These are phyloP conservation scores for Carcinoscorpius rotundicauda DNA, from an alignment of 1,140 invertebrate genomes.

Conservation along the genomic window DNA sequence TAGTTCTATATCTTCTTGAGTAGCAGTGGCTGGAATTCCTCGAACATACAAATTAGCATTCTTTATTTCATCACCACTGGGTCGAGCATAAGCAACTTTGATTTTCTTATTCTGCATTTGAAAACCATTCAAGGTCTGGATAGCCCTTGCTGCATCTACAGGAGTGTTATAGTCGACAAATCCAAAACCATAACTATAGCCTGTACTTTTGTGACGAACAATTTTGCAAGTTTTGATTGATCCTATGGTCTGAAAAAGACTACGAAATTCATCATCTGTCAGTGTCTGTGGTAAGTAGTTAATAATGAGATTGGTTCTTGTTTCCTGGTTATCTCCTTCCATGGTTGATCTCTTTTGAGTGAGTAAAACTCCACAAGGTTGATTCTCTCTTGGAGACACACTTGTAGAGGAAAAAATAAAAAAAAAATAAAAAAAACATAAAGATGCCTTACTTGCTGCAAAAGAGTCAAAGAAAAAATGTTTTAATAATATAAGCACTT, in stretches of 20 bases:
- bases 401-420: too few species aligned
- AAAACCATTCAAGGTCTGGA: slow-evolving; percentile 72
- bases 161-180: slow-evolving; percentile 83
- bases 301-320: slow-evolving; percentile 69
- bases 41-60: slow-evolving; percentile 90
- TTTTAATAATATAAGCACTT: too few species aligned
- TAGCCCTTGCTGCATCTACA: slow-evolving; percentile 73
- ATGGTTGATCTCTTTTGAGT: too few species aligned
- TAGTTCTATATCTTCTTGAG: slow-evolving; percentile 73
- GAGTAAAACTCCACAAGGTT: too few species aligned
- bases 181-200: slow-evolving; percentile 91
- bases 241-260: slow-evolving; percentile 74
- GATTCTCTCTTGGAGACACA: too few species aligned
- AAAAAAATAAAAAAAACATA: too few species aligned
- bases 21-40: slow-evolving; percentile 65
- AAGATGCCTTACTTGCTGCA: too few species aligned
- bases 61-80: slow-evolving; percentile 82
- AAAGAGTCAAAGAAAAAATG: too few species aligned
- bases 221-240: slow-evolving; percentile 78
- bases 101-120: slow-evolving; percentile 72
- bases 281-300: slow-evolving; percentile 91
- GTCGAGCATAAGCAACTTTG: slow-evolving; percentile 83
- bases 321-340: too few species aligned
- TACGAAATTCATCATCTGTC: slow-evolving; percentile 77
- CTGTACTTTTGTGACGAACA: slow-evolving; percentile 83